Conservation (phyloP, 2,888 invertebrate species). For the Mesopsocus fuscifrons region DNA sequence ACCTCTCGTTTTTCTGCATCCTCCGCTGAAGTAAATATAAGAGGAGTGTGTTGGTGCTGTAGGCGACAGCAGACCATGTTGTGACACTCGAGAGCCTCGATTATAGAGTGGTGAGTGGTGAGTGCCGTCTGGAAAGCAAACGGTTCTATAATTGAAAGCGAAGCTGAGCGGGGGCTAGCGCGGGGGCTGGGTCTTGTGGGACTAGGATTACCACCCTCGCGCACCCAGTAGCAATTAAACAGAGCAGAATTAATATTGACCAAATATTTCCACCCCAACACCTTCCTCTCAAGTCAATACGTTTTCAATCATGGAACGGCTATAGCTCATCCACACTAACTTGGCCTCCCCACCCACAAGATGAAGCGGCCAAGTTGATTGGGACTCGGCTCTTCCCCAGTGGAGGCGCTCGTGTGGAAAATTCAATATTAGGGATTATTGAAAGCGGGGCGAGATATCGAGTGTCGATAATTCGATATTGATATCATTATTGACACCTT, state of each 20-base stretch:
- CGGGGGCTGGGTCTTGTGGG: neutral
- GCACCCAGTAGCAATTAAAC: neutral
- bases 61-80: too few relatives aligned
- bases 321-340: neutral
- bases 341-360: neutral
- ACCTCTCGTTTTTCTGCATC: neutral
- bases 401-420: constrained; percentile 8
- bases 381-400: constrained; percentile 3
- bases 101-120: too few relatives aligned
- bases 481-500: constrained; percentile 10
- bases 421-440: constrained; percentile 10
- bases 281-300: constrained; percentile 5
- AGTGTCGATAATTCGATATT: constrained; percentile 9
- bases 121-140: too few relatives aligned
- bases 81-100: too few relatives aligned
- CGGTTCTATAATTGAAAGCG: too few relatives aligned
- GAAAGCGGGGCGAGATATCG: constrained; percentile 7
- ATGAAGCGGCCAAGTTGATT: neutral
- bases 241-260: constrained; percentile 6
- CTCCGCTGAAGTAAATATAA: neutral
- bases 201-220: neutral
- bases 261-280: constrained; percentile 9
- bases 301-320: constrained; percentile 6
- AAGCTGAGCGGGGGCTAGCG: too few relatives aligned
- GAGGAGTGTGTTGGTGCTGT: too few relatives aligned